Evolutionary conservation across 2,888 invertebrate species (phyloP).

Genomic region (Escarpia spicata): DNA sequence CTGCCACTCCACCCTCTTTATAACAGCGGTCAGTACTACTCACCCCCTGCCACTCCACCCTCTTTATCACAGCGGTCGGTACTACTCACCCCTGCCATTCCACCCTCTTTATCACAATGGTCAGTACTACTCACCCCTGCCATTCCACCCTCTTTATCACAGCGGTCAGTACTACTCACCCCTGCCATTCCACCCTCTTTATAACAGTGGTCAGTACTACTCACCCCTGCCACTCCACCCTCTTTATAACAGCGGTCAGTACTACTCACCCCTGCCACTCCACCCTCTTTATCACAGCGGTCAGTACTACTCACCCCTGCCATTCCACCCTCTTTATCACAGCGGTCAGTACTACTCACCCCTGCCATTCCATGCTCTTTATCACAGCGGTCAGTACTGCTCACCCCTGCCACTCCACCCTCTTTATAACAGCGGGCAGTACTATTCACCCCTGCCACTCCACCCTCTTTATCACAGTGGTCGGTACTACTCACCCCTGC

Average conservation of each 20-base stretch:
- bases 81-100: no score
- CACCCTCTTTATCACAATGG: no score
- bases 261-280: conserved; percentile 77
- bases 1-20: conserved; percentile 80
- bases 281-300: conserved; percentile 81
- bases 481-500: conserved; percentile 70
- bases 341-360: conserved; percentile 76
- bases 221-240: conserved; percentile 76
- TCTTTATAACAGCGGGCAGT: conserved; percentile 83
- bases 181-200: no score
- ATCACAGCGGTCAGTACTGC: conserved; percentile 81
- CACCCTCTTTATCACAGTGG: conserved; percentile 84
- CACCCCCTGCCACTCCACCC: conserved; percentile 74
- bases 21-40: conserved; percentile 78
- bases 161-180: conserved; percentile 73
- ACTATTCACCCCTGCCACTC: conserved; percentile 75
- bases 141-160: no score
- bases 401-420: conserved; percentile 76
- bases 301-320: conserved; percentile 73
- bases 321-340: conserved; percentile 84
- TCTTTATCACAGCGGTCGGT: conserved; percentile 88
- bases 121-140: conserved; percentile 62
- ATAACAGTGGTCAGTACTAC: conserved; percentile 79
- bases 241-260: conserved; percentile 83
- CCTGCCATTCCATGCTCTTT: conserved; percentile 78